Conservation (phyloP, 2,888 invertebrate species). For the Scaptomyza caliginosa region DNA sequence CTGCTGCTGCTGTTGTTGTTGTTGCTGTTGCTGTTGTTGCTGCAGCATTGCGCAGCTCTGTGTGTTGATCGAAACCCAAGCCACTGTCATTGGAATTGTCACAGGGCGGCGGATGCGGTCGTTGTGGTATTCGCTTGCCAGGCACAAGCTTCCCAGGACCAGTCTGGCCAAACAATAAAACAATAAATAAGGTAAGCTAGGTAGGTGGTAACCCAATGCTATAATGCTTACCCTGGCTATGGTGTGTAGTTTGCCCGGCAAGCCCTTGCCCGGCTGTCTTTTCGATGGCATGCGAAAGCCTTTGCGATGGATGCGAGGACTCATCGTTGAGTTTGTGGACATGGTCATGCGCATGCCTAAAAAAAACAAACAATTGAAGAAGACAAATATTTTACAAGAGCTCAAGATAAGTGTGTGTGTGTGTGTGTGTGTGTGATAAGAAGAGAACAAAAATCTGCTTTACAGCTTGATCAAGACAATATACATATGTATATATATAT, state of each 20-base stretch:
- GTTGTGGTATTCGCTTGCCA: slow-evolving; percentile 83
- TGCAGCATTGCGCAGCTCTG: slow-evolving; percentile 84
- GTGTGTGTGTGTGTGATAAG: no score
- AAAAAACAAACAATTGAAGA: no score
- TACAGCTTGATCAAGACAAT: slow-evolving; percentile 15
- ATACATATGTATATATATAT: background rate
- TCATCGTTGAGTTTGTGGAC: slow-evolving; percentile 88
- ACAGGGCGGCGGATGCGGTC: slow-evolving; percentile 86
- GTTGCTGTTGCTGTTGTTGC: slow-evolving; percentile 28
- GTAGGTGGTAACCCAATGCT: background rate
- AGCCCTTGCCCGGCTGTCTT: slow-evolving; percentile 84
- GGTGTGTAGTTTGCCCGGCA: slow-evolving; percentile 84
- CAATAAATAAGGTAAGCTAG: background rate
- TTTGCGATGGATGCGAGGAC: slow-evolving; percentile 88
- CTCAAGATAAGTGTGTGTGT: no score
- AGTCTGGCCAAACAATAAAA: slow-evolving; percentile 59
- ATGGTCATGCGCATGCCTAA: slow-evolving; percentile 90
- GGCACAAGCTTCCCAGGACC: slow-evolving; percentile 83
- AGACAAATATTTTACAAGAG: no score
- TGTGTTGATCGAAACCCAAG: slow-evolving; percentile 91
- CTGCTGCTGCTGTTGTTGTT: slow-evolving; percentile 35
- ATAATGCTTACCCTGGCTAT: slow-evolving; percentile 84
- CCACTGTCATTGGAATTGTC: slow-evolving; percentile 96
- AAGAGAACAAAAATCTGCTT: slow-evolving; percentile 7
- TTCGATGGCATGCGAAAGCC: slow-evolving; percentile 89